Percentiles rank a stretch among this genome's conserved stretches.
These are phyloP conservation scores for Nanorana parkeri DNA, from an alignment of 2,113 vertebrate genomes.

Conservation along the genomic window DNA sequence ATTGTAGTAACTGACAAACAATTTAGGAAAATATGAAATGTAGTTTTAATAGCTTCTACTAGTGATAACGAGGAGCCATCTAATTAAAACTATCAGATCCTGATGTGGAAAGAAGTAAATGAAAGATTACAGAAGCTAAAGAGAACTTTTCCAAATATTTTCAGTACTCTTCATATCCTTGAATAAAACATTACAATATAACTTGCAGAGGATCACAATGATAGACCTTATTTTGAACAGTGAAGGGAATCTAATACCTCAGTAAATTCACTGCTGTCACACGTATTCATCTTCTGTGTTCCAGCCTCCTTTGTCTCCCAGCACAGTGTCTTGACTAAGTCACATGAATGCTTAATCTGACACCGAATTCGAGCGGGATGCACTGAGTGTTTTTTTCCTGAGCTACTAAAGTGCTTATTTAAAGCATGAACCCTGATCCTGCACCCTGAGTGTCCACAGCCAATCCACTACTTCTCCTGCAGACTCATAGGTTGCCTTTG, in stretches of 20 bases:
- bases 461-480: no score
- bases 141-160: constrained; percentile 40
- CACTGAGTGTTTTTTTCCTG: no score
- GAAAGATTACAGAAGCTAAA: constrained; percentile 38
- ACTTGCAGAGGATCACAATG: constrained; percentile 13
- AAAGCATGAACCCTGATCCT: no score
- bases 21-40: constrained; percentile 29
- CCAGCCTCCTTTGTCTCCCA: no score
- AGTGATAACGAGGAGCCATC: constrained; percentile 20
- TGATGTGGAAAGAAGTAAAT: constrained; percentile 38
- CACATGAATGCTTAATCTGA: no score
- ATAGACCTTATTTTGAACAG: constrained; percentile 9
- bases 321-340: no score
- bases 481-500: no score
- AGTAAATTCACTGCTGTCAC: background rate
- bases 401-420: no score
- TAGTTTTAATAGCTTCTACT: constrained; percentile 32
- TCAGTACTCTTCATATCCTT: constrained; percentile 22
- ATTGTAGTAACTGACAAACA: constrained; percentile 8
- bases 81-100: constrained; percentile 43
- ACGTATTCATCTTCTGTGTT: no score
- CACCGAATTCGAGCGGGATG: no score
- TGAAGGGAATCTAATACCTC: background rate
- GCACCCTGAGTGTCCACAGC: no score
- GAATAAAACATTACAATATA: constrained; percentile 16